Evolutionary conservation across 30 jellyfish, hydroid and myxozoan genomes (phyloP), one percentile per base, ranked within the genome.

Genomic region (Calvadosia cruxmelitensis): DNA sequence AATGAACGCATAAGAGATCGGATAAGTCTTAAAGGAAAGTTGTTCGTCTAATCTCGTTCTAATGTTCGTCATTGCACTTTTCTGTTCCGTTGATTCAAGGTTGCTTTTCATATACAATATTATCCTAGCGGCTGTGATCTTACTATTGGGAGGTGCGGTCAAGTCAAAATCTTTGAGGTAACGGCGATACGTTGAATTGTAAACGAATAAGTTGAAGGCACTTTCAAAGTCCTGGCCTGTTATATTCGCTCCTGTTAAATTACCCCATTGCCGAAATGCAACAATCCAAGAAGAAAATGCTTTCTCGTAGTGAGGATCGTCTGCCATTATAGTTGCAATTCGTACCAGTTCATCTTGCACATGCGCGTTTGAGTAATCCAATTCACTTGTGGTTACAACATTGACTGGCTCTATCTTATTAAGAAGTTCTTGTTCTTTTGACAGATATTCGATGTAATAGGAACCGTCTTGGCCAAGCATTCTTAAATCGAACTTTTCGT

Each of bases 401-500:
- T 34, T 69, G 10, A 69, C 34, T 51, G 20, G 27, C 7, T 2
- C 34, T 27, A 50, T 49, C 26, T n/a, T 23, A 26, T 63, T 50
- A 42, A 29, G n/a, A 35, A 29, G 49, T 50, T 5, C 10, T 29
- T 2, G 0, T 12, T 51, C 27, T 3, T 34, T 49, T 1, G 42
- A 72, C 12, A 69, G 33, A 69, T 24, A 85, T 24, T 53, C 31
- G 74, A 64, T 73, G 53, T 85, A 86, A 33, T 74, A 72, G 2
- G 95, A 77, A 33, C 77, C 80, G 66, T 85, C 93, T 33, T 70
- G 69, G 1, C 95, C 95, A 26, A 85, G 90, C 16, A 79, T 67
- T 48, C 84, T 53, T 53, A 85, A 66, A 64, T 85, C 93, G 71
- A 85, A 85, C 62, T 92, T 78, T 64, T 85, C 93, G 69, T 78